Evolutionary conservation across 2,113 vertebrate genomes (phyloP), one percentile per base, ranked within the genome.

Genomic region (Halichoerus grypus): DNA sequence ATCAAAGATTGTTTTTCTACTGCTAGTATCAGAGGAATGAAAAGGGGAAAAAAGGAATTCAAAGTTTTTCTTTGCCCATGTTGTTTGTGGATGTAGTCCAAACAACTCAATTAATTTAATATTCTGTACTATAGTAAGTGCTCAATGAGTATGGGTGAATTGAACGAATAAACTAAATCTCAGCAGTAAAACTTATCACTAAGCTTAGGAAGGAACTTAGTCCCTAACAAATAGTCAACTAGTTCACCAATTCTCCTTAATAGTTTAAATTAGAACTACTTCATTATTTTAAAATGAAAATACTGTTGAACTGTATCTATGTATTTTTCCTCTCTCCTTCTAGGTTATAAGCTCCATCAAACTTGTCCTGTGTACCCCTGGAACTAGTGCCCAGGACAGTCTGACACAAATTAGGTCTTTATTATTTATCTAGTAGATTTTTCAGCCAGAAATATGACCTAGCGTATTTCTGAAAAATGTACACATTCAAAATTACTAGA

Each of bases 231-330:
- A 88, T 57, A n/a, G 19, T 81, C 53, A 84, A 12, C 26, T 36
- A 79, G 12, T 51, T 33, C 49, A 79, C 42, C 57, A 16, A 69
- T 88, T 81, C 84, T 31, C 61, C 31, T 83, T 83, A 74, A 76
- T 84, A 63, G 14, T 18, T 94, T 87, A 57, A 89, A 90, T 88
- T 59, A 93, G 31, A 85, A 46, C 14, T 26, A 74, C 22, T 69
- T 69, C 55, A 42, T 36, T 88, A 55, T 65, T 95, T 95, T 63
- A 61, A 87, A 82, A 39, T 3, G 39, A 79, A 88, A 92, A 74
- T 69, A 3, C 16, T 91, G 14, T 88, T 72, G 22, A 83, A 42
- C 53, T 55, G 0, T 28, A 19, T 65, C 31, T 91, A 15, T 33
- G 87, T 55, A 28, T 76, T 59, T 94, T 46, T 61, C 36, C 8